phyloP scores from a whole-genome alignment of 2,113 vertebrate species.

The Rhegmatorhina hoffmannsi region DNA sequence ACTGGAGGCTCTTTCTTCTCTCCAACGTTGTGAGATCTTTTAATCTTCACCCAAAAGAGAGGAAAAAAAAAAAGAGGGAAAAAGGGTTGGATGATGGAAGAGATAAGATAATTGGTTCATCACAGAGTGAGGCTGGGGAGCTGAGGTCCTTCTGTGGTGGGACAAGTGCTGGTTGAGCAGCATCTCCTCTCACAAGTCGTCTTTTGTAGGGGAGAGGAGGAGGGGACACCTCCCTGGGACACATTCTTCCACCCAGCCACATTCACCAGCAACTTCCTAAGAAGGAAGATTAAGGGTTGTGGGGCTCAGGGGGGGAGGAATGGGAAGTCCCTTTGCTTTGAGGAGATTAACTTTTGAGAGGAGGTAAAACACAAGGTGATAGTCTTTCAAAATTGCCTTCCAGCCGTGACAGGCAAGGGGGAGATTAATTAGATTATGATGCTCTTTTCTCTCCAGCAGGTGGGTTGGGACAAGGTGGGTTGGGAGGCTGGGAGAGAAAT shows the following conservation, averaged over 20 bases:
- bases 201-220: not conserved
- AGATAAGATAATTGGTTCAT: not conserved
- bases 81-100: not conserved
- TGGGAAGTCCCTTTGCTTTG: conserved; percentile 62
- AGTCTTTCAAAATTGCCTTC: conserved; percentile 72
- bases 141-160: not conserved
- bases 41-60: not conserved
- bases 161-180: not conserved
- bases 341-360: conserved; percentile 68
- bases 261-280: conserved; percentile 18
- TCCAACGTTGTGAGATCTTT: conserved; percentile 8
- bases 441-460: conserved; percentile 59
- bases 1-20: conserved; percentile 58
- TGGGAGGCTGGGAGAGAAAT: not conserved
- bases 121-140: not conserved
- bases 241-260: not conserved
- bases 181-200: not conserved
- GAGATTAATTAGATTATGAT: conserved; percentile 70
- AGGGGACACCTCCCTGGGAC: not conserved
- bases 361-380: conserved; percentile 56
- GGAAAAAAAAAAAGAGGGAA: fast-evolving
- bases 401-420: conserved; percentile 58
- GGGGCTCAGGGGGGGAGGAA: not conserved
- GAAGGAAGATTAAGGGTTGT: conserved; percentile 4
- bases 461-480: conserved; percentile 40